Conservation (phyloP, 2,888 invertebrate species). For the Andrena fulva region DNA sequence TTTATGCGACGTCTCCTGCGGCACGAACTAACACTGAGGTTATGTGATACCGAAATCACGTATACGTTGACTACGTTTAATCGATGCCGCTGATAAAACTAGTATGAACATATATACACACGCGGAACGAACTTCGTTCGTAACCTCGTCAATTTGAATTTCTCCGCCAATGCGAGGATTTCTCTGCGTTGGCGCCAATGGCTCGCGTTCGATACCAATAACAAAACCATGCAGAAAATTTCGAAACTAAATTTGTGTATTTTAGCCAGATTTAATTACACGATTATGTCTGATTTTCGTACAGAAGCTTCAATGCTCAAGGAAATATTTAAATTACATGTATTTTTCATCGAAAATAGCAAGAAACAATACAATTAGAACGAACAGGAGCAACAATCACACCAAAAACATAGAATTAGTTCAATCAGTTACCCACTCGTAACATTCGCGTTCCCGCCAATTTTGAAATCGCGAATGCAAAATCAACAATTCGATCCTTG, state of each 20-base stretch:
- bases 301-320: neutral
- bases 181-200: neutral
- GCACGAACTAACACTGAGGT: conserved; percentile 35
- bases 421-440: neutral
- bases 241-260: neutral
- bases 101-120: conserved; percentile 25
- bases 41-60: conserved; percentile 52
- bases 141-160: conserved; percentile 24
- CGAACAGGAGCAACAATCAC: neutral
- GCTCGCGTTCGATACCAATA: neutral
- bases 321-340: neutral
- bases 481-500: neutral
- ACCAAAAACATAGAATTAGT: neutral
- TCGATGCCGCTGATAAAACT: conserved; percentile 54
- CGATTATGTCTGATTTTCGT: too few species aligned
- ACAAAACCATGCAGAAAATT: neutral
- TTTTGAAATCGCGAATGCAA: neutral
- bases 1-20: conserved; percentile 49
- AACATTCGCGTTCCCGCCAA: neutral
- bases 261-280: neutral
- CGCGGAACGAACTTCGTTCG: conserved; percentile 26
- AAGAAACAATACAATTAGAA: neutral
- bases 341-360: neutral
- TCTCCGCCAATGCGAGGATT: neutral
- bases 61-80: conserved; percentile 53